Evolutionary conservation across 2,888 invertebrate species (phyloP).

Genomic region (Ochropleura leucogaster): DNA sequence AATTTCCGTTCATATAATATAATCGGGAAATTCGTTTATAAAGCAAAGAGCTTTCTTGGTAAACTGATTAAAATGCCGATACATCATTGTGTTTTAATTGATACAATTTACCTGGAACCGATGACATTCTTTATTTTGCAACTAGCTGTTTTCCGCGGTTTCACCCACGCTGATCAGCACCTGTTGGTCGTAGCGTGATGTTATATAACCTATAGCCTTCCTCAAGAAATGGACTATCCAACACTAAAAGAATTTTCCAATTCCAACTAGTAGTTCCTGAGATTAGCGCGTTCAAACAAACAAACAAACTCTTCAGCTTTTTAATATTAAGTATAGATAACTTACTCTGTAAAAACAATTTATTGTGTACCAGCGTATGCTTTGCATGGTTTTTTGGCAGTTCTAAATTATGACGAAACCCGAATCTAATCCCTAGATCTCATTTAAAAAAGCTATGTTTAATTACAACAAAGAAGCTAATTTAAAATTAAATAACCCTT

Average conservation of each 20-base stretch:
- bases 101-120: neutral
- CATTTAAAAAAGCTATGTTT: neutral
- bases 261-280: too few relatives aligned
- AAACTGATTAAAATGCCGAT: slow-evolving; percentile 29
- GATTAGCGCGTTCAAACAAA: too few relatives aligned
- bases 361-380: neutral
- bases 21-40: slow-evolving; percentile 38
- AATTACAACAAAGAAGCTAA: neutral
- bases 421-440: neutral
- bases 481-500: slow-evolving; percentile 9
- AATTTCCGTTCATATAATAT: slow-evolving; percentile 14
- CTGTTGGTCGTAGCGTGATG: too few relatives aligned
- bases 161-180: too few relatives aligned
- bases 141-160: too few relatives aligned
- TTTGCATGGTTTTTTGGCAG: neutral
- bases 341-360: neutral
- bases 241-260: too few relatives aligned
- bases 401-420: neutral
- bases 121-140: neutral
- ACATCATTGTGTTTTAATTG: slow-evolving; percentile 7
- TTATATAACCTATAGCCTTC: too few relatives aligned
- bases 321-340: too few relatives aligned
- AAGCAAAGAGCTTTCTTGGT: slow-evolving; percentile 21
- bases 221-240: too few relatives aligned
- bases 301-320: neutral